These are phyloP conservation scores for Platycheirus albimanus DNA, from an alignment of 2,888 invertebrate species.

Conservation along the genomic window DNA sequence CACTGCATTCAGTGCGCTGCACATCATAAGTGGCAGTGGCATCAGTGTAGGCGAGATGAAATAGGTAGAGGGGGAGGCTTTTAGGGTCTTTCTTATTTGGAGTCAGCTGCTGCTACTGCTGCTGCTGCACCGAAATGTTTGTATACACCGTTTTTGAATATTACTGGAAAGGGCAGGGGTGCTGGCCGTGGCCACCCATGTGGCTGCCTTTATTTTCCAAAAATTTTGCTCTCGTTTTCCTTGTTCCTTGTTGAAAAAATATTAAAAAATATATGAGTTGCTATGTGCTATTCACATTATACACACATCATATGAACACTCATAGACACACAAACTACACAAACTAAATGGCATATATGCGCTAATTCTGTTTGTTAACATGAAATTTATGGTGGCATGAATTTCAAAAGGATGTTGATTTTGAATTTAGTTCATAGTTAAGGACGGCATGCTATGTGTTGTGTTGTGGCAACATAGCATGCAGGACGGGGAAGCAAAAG, in stretches of 20 bases:
- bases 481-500: slow-evolving; percentile 11
- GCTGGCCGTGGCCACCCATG: no score
- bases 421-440: slow-evolving; percentile 67
- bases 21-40: slow-evolving; percentile 30
- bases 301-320: slow-evolving; percentile 1
- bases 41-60: no score
- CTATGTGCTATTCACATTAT: slow-evolving; percentile 4
- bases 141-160: neutral
- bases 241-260: slow-evolving; percentile 47
- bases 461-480: neutral
- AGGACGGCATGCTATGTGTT: slow-evolving; percentile 9
- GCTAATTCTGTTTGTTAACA: slow-evolving; percentile 67
- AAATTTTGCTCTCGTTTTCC: slow-evolving; percentile 43
- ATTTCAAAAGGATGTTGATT: slow-evolving; percentile 71
- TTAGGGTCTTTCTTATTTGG: slow-evolving; percentile 30
- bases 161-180: no score
- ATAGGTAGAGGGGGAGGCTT: slow-evolving; percentile 41
- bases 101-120: neutral
- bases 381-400: slow-evolving; percentile 66
- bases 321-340: neutral
- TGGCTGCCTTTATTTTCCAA: slow-evolving; percentile 12
- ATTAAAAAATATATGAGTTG: slow-evolving; percentile 31
- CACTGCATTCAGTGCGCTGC: slow-evolving; percentile 9
- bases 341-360: slow-evolving; percentile 3
- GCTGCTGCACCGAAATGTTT: slow-evolving; percentile 32